phyloP scores from a whole-genome alignment of 2,113 vertebrate genomes.

The Catagonus wagneri region DNA sequence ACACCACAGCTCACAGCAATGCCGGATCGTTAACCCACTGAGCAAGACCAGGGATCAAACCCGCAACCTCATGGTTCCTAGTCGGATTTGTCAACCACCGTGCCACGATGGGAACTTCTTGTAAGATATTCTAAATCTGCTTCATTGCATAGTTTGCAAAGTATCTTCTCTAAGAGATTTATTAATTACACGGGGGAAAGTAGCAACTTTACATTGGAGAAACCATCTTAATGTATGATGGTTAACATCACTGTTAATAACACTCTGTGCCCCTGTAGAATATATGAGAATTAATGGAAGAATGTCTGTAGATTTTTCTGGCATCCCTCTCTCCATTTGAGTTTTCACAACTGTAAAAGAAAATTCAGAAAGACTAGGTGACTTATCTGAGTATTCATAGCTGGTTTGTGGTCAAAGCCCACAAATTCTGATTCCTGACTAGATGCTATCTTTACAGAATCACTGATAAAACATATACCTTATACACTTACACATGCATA shows the following conservation, averaged over 20 bases:
- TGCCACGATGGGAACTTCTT: too few relatives aligned
- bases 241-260: neutral
- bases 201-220: neutral
- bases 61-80: too few relatives aligned
- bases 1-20: too few relatives aligned
- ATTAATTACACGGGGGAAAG: conserved; percentile 29
- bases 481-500: neutral
- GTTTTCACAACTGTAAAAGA: conserved; percentile 14
- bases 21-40: too few relatives aligned
- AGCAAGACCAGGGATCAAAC: too few relatives aligned
- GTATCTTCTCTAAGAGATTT: neutral
- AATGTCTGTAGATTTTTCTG: neutral
- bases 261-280: neutral
- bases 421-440: neutral
- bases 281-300: conserved; percentile 15
- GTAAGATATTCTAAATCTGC: conserved; percentile 35
- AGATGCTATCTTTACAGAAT: neutral
- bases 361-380: neutral
- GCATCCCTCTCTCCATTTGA: neutral
- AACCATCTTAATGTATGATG: conserved; percentile 25
- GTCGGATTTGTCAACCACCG: too few relatives aligned
- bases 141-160: conserved; percentile 48
- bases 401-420: neutral
- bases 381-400: conserved; percentile 34
- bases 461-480: neutral